Conservation (phyloP, 2,797 vertebrate species). For the Oophaga sylvatica region DNA sequence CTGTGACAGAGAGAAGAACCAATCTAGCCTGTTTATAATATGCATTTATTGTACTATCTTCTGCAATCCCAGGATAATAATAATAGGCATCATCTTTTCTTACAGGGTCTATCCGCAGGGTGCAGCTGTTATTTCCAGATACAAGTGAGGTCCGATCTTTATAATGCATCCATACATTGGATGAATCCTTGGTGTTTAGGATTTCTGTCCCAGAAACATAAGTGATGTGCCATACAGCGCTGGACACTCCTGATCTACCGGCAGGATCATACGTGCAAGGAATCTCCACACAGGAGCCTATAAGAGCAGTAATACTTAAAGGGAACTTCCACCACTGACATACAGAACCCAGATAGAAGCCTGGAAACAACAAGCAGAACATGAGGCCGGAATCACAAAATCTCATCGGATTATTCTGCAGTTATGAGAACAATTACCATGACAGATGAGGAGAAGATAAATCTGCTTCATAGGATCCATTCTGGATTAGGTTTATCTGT, state of each 20-base stretch:
- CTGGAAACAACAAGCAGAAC: conserved; percentile 3
- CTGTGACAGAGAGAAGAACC: neutral
- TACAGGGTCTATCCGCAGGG: conserved; percentile 9
- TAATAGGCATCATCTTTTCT: neutral
- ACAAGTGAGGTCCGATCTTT: conserved; percentile 65
- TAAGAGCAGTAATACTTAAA: conserved; percentile 60
- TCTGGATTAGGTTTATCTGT: neutral
- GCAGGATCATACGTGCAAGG: conserved; percentile 68
- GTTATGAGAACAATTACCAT: neutral
- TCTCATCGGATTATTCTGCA: neutral
- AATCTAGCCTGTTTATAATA: neutral
- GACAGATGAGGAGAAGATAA: neutral
- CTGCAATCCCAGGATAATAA: neutral
- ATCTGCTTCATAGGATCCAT: neutral
- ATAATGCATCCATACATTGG: neutral
- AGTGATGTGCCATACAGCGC: neutral
- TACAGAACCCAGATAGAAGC: neutral
- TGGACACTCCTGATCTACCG: neutral
- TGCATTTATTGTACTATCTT: neutral
- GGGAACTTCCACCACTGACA: neutral
- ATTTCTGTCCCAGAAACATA: neutral
- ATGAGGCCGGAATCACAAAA: neutral
- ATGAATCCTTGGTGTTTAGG: neutral
- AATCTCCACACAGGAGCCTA: conserved; percentile 79
- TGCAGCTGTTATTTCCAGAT: neutral